Percentiles rank a stretch among this genome's conserved stretches.
phyloP scores from a whole-genome alignment of 2,113 vertebrate genomes.

The Centropristis striata region DNA sequence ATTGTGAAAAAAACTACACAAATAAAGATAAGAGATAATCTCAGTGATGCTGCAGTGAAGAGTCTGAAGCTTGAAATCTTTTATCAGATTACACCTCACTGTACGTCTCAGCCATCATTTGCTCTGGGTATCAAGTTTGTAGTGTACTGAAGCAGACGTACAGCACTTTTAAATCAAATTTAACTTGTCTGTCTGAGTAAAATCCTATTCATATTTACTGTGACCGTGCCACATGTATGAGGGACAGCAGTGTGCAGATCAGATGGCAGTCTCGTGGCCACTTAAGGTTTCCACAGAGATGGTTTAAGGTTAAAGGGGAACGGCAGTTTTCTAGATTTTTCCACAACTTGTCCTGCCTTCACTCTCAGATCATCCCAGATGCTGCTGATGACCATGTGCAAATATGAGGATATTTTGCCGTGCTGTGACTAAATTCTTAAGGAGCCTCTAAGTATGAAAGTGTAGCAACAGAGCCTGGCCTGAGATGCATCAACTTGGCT shows the following conservation, averaged over 20 bases:
- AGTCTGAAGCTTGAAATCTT: background rate
- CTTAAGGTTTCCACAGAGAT: slow-evolving; percentile 24
- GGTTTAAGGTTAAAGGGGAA: slow-evolving; percentile 14
- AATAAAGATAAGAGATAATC: slow-evolving; percentile 1
- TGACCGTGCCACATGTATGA: background rate
- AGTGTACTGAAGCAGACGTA: background rate
- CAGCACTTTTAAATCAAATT: background rate
- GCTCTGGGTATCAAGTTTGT: background rate
- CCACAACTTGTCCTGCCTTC: background rate
- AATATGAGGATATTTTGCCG: slow-evolving; percentile 24
- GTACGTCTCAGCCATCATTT: background rate
- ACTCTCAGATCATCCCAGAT: slow-evolving; percentile 11
- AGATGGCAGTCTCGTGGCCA: background rate
- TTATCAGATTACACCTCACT: slow-evolving; percentile 1
- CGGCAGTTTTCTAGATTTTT: slow-evolving; percentile 37
- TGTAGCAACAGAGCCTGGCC: slow-evolving; percentile 1
- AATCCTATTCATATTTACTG: background rate
- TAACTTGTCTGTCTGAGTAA: background rate
- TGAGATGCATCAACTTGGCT: slow-evolving; percentile 3
- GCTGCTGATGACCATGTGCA: slow-evolving; percentile 1
- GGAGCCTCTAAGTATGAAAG: slow-evolving; percentile 17
- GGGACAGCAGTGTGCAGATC: background rate
- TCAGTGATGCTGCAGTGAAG: background rate
- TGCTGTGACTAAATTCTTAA: slow-evolving; percentile 7
- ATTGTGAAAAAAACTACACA: no score